Base-by-base conservation (phyloP, 2,113 vertebrate genomes). In the Pheucticus melanocephalus region DNA sequence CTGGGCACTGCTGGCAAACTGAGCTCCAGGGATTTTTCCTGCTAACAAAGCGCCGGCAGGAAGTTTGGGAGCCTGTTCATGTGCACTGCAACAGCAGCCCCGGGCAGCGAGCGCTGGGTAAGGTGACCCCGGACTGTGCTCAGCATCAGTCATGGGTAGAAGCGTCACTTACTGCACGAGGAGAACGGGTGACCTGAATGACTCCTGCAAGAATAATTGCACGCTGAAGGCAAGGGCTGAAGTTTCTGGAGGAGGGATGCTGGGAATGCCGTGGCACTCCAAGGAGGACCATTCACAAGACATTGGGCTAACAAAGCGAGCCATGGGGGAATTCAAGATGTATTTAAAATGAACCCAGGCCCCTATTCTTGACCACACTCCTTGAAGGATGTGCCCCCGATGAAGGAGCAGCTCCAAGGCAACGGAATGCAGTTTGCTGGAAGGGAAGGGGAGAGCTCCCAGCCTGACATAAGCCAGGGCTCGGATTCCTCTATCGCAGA, bases 401-500 rank as follows among this genome's bases (percentile, higher is more conserved):
- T 19, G 79, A 92, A 96, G 82, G 77, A 82, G 45, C 2, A 0
- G 94, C 88, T 94, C 82, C 88, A 69, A 85, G 87, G 84, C 90
- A 82, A 59, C 11, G 57, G 84, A 54, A 87, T 87, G 84, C 44
- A 28, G 73, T 47, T 82, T 81, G 85, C 47, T 94, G 92, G 81
- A 82, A 85, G 70, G 65, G 40, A 65, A 78, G 66, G 54, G 91
- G 82, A 89, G 93, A 85, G 89, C 87, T 78, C 66, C 81, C 71
- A 82, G 89, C 69, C 83, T 92, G 92, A 91, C 76, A 92, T 60
- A 96, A 95, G 57, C 95, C 93, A 95, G 94, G 80, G 86, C 91
- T 92, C 45, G 0, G 94, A 94, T 95, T 95, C 89, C 94, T 94
- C 81, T 39, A 39, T 65, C 28, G 3, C 22, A 24, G 12, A 75